phyloP scores from a whole-genome alignment of 53 echinoderm and acorn worm genomes.

The Stichopus horrens region DNA sequence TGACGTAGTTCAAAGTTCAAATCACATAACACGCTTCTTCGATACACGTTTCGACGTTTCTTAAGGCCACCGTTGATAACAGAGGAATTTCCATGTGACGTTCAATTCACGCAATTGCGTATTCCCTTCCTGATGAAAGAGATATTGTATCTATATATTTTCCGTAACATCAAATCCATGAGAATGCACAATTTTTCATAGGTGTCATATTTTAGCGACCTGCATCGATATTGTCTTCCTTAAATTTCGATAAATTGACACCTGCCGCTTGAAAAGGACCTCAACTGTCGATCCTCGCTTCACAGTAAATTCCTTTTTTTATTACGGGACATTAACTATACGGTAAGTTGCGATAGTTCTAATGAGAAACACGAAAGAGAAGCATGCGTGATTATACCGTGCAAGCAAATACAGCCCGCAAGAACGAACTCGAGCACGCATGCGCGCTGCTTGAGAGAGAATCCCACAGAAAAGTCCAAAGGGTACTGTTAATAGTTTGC shows the following conservation, averaged over 20 bases:
- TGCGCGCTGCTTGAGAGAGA: neutral
- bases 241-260: constrained; percentile 18
- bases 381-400: neutral
- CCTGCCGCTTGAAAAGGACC: neutral
- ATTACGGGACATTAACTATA: neutral
- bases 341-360: neutral
- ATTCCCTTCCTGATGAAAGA: no score
- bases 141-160: no score
- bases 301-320: neutral
- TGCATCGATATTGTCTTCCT: neutral
- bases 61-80: no score
- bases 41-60: no score
- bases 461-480: constrained; percentile 23
- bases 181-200: neutral
- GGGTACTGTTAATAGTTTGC: constrained; percentile 17
- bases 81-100: no score
- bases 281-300: no score
- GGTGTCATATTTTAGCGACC: neutral
- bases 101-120: no score
- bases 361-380: neutral
- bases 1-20: no score
- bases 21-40: no score
- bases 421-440: neutral
- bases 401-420: neutral
- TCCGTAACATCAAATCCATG: no score